A percentile compares a stretch with the other conserved stretches of the same genome.
Evolutionary conservation across 2,888 invertebrate species (phyloP).

Genomic region (Graphium colonna): DNA sequence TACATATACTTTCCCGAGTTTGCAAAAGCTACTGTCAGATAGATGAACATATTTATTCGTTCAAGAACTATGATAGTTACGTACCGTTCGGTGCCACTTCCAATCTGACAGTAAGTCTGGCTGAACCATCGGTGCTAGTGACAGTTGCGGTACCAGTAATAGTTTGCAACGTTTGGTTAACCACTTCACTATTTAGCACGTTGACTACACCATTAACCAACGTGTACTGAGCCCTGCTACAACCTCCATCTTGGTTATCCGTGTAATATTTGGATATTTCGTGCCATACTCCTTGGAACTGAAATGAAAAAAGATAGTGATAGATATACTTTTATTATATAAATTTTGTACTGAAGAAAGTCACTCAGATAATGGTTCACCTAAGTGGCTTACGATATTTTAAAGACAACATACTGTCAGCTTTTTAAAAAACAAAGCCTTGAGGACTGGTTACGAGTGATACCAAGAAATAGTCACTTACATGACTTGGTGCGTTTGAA

Average conservation of each 20-base stretch:
- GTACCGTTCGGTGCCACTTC: slow-evolving; percentile 46
- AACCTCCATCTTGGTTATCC: slow-evolving; percentile 44
- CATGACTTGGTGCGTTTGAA: too few relatives aligned
- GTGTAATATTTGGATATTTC: slow-evolving; percentile 54
- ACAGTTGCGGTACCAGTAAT: slow-evolving; percentile 53
- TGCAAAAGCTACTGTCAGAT: too few relatives aligned
- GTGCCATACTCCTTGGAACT: slow-evolving; percentile 65
- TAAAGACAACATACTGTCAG: too few relatives aligned
- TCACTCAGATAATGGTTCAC: too few relatives aligned
- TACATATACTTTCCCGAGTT: too few relatives aligned
- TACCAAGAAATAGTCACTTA: too few relatives aligned
- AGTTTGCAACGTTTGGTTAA: slow-evolving; percentile 43
- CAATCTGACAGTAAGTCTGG: slow-evolving; percentile 48
- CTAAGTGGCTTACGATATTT: too few relatives aligned
- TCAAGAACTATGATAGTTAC: too few relatives aligned
- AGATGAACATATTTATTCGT: slow-evolving; percentile 26
- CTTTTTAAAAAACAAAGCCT: too few relatives aligned
- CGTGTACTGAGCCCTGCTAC: slow-evolving; percentile 51
- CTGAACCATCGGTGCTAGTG: slow-evolving; percentile 43
- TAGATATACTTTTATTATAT: too few relatives aligned
- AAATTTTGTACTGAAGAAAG: too few relatives aligned
- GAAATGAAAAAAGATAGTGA: slow-evolving; percentile 16
- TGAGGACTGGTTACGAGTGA: too few relatives aligned
- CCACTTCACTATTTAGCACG: slow-evolving; percentile 58
- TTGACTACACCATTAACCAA: slow-evolving; percentile 37